These are phyloP conservation scores for Atopsyche davidsoni DNA, from an alignment of 1,140 invertebrate genomes.

Conservation along the genomic window DNA sequence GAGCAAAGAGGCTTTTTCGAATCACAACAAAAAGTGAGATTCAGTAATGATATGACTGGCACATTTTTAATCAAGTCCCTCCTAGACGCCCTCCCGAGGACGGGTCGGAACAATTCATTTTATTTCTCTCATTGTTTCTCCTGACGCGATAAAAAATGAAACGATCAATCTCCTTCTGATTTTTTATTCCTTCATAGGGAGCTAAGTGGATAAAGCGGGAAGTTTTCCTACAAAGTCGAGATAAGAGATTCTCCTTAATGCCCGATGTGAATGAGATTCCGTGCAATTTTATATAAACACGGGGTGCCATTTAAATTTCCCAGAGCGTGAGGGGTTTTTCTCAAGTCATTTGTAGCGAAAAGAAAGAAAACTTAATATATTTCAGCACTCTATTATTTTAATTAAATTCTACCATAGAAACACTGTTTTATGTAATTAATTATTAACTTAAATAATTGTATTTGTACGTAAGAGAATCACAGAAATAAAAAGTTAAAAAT, in stretches of 20 bases:
- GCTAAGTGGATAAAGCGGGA: conserved; percentile 27
- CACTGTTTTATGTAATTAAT: too few relatives aligned
- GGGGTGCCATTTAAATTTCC: too few relatives aligned
- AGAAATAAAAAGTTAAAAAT: too few relatives aligned
- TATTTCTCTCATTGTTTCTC: conserved; percentile 30
- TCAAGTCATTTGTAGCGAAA: too few relatives aligned
- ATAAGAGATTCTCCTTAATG: conserved; percentile 21
- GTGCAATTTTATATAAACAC: conserved; percentile 24
- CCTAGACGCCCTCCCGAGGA: conserved; percentile 13
- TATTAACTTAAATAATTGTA: too few relatives aligned
- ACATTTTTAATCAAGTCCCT: conserved; percentile 25
- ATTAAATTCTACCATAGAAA: too few relatives aligned
- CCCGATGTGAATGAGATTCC: conserved; percentile 14
- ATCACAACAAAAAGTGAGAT: too few relatives aligned
- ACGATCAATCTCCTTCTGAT: conserved; percentile 30
- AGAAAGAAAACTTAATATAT: too few relatives aligned
- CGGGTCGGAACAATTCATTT: conserved; percentile 26
- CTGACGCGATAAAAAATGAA: conserved; percentile 31
- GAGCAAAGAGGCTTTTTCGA: too few relatives aligned
- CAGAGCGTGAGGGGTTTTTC: too few relatives aligned
- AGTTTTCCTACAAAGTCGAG: conserved; percentile 20
- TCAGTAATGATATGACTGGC: conserved; percentile 16
- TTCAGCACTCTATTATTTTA: too few relatives aligned
- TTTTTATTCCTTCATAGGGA: conserved; percentile 28
- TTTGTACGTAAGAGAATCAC: too few relatives aligned